Evolutionary conservation across 2,888 invertebrate species (phyloP), one percentile per base, ranked within the genome.

Genomic region (Metallyticus violacea): DNA sequence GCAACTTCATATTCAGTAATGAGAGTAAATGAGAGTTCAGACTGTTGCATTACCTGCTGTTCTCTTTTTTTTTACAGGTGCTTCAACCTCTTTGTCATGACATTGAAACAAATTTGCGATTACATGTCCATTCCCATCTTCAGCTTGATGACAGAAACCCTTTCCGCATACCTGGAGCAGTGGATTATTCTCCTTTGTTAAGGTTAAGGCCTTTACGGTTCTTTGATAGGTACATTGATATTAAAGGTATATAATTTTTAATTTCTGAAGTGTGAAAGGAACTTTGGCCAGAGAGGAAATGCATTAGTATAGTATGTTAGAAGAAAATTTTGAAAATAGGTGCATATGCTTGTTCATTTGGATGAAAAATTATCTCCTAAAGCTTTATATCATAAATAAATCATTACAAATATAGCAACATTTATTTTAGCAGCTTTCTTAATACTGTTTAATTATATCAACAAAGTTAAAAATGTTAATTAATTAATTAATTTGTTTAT

Each of bases 121-220:
- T 99, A 40, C 97, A 98, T 90, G 98, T 97, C 79, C 98, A 99
- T 92, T 95, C 97, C 0, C 98, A 99, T 92, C 93, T 99, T 77
- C 96, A 98, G 90, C 90, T 96, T 29, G 95, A 95, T 89, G 94
- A 94, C 3, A 92, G 93, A 7, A 96, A 96, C 91, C 97, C 97
- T 0, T 96, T 97, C 90, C 93, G 94, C 89, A 91, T 93, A 7
- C 40, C 40, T 15, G 93, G 93, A 62, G 93, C 95, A 82, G 94
- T 95, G 91, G 95, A 96, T 87, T 94, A 94, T 88, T 93, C 95
- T 87, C 92, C 93, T 88, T 92, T 96, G 87, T 92, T 96, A 15
- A 92, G 93, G 86, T 91, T 94, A 15, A 92, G 94, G 87, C 94
- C 94, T 4, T 92, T 94, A 89, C 93, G 93, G 89, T 91, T 94